Base-by-base conservation (phyloP, 2,888 invertebrate species). In the Creontiades dilutus region DNA sequence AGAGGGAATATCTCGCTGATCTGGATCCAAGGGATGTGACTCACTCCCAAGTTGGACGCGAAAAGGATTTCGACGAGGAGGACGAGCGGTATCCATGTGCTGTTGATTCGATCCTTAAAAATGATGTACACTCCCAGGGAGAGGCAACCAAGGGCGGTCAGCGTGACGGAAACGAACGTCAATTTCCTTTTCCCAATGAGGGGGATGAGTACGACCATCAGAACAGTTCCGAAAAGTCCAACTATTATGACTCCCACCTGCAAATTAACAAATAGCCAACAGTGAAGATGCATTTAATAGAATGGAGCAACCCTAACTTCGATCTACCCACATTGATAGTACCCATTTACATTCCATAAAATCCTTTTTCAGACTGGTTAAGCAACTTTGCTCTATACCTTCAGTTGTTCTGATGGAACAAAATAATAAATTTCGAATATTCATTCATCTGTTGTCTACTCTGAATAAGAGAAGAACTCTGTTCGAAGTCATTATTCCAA, bases 1-100 rank as follows among this genome's bases (percentile, higher is more conserved):
- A 94, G 94, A 0, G 95, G 95, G 91, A 95, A 95, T 7, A 95
- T 94, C 93, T 95, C 95, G 91, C 94, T 94, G n/a, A 95, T 93
- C 75, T 95, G 91, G 90, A 94, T 94, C 95, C 95, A 95, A 0
- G 95, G 94, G n/a, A 95, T 93, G n/a, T 94, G 94, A 4, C 94
- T 93, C 4, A 93, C 92, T 0, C 93, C 93, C 14, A 92, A 27
- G 61, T 93, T 94, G 61, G 93, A 93, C 90, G 94, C 94, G 4
- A 93, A 91, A 0, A 93, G 93, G 86, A 94, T 92, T 0, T 93
- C 91, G 86, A 94, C 94, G 92, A 94, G 94, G 68, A 94, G 92
- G 0, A 93, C 92, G 57, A 94, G 91, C 0, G 95, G 94, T 1
- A 94, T 91, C 85, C 93, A 92, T 87, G 94, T 94, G 14, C 92